A percentile compares a stretch with the other conserved stretches of the same genome.
Conservation (phyloP, 1,140 invertebrate genomes). For the Ptiloglossa arizonensis region DNA sequence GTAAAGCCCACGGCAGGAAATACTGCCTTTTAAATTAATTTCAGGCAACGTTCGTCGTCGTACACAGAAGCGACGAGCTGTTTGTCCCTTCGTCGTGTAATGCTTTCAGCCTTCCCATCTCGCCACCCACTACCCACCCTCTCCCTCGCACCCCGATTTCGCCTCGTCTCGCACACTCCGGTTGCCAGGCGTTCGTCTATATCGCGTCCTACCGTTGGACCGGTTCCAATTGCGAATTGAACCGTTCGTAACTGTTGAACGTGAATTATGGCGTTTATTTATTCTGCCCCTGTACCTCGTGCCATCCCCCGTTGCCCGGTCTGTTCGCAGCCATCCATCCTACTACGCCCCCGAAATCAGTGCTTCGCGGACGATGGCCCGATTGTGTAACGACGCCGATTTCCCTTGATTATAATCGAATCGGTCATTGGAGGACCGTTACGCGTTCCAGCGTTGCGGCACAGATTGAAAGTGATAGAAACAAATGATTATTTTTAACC, state of each 20-base stretch:
- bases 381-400: constrained; percentile 42
- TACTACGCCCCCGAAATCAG: constrained; percentile 56
- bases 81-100: constrained; percentile 56
- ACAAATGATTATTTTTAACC: constrained; percentile 30
- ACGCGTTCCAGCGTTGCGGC: background rate
- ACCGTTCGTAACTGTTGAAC: constrained; percentile 75
- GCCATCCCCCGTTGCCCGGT: constrained; percentile 31
- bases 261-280: constrained; percentile 75
- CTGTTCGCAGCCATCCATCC: constrained; percentile 54
- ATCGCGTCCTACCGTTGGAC: constrained; percentile 64
- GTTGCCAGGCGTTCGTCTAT: constrained; percentile 31
- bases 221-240: constrained; percentile 74
- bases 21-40: constrained; percentile 71
- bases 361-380: constrained; percentile 24
- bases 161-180: background rate
- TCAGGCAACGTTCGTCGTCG: constrained; percentile 52
- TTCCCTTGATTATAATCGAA: constrained; percentile 56
- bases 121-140: background rate
- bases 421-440: constrained; percentile 30
- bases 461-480: constrained; percentile 42
- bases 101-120: constrained; percentile 12
- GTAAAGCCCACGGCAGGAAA: constrained; percentile 53
- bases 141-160: background rate
- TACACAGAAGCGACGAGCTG: constrained; percentile 47
- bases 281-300: constrained; percentile 54